Percentiles rank a stretch among this genome's conserved stretches.
These are phyloP conservation scores for Sturnus vulgaris DNA, from an alignment of 2,113 vertebrate genomes.

Conservation along the genomic window DNA sequence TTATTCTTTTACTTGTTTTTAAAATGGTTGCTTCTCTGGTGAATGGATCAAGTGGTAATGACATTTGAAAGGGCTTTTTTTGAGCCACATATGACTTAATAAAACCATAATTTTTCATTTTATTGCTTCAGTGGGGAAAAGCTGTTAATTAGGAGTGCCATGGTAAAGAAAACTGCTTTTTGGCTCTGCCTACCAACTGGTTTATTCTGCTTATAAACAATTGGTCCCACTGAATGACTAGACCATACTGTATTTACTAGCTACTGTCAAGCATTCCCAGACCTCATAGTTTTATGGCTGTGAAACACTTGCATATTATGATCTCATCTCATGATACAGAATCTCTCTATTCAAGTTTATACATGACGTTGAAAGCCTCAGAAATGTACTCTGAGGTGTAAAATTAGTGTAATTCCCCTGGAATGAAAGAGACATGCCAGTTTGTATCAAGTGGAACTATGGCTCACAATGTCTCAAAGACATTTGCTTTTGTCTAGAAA, in stretches of 20 bases:
- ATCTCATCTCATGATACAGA: slow-evolving; percentile 34
- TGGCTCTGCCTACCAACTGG: background rate
- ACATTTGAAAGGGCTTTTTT: background rate
- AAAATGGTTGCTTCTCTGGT: background rate
- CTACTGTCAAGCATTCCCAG: slow-evolving; percentile 17
- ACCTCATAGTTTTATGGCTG: slow-evolving; percentile 5
- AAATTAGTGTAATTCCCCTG: slow-evolving; percentile 40
- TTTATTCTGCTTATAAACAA: slow-evolving; percentile 43
- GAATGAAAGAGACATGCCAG: slow-evolving; percentile 15
- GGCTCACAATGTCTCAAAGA: background rate
- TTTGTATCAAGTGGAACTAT: background rate
- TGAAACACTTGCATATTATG: slow-evolving; percentile 33
- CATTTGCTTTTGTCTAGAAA: slow-evolving; percentile 42
- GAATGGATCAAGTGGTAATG: background rate
- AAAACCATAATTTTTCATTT: slow-evolving; percentile 11
- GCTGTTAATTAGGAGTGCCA: background rate
- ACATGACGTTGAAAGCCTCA: slow-evolving; percentile 33
- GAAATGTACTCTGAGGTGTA: slow-evolving; percentile 26
- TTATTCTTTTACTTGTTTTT: background rate
- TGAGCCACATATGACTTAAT: background rate
- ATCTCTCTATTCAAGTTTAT: slow-evolving; percentile 49
- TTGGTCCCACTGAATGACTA: background rate
- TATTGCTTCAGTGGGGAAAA: background rate
- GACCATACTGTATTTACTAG: background rate
- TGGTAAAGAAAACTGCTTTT: background rate